Base-by-base conservation (phyloP, 2,113 vertebrate genomes). In the Myocastor coypus region DNA sequence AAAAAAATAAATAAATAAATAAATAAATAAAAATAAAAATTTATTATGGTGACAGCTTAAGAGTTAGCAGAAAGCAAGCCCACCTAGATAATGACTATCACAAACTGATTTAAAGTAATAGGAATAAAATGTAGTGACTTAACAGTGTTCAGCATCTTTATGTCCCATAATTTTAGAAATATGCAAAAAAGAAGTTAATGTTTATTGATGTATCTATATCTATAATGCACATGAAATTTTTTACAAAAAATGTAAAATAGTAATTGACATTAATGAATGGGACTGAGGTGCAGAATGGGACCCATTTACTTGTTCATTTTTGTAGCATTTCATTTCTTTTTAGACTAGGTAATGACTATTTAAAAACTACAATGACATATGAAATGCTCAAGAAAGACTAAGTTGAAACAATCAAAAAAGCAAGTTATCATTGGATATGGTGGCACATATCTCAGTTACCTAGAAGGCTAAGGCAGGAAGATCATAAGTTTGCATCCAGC, bases 321-420 rank as follows among this genome's bases (percentile, higher is more conserved):
- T 57, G 3, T 30, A 46, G 30, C 32, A 78, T 73, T 89, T 64
- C n/a, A 40, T 63, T 95, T 84, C 89, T 73, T 95, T 97, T 97
- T 64, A 83, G 16, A 93, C 64, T 50, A 86, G 59, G 26, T 63
- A 85, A 32, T 59, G 68, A 93, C 50, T 93, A 75, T 64, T 83
- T 22, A 89, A 92, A 95, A 94, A 77, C 37, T 61, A 91, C 96
- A 94, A 71, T 55, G 86, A 92, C 50, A 71, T 0, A 92, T 40
- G 57, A 94, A 97, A 57, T 91, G 34, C 42, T 59, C 85, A 81
- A 66, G 73, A 42, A 73, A 77, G 24, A 81, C 63, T 94, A 55
- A 89, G 4, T 90, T 78, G 91, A 89, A 94, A 87, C 90, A 34
- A 92, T 71, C 12, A 91, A 24, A 86, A 91, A 82, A 57, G 32